Evolutionary conservation across 2,888 invertebrate species (phyloP).

Genomic region (Patella ulyssiponensis): DNA sequence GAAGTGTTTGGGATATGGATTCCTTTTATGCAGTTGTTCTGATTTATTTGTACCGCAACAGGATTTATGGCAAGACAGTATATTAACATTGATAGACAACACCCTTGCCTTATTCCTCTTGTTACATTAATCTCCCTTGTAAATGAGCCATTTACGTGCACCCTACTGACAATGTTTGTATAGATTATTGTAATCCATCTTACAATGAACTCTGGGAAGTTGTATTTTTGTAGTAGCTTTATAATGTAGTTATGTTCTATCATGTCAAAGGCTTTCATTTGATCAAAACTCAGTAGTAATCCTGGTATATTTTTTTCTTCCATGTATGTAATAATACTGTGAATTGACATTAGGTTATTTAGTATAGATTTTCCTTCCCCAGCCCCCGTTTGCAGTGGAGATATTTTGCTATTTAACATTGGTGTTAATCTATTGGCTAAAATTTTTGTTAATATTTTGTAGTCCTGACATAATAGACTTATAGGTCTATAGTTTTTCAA

Average conservation of each 20-base stretch:
- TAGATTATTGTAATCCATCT: background rate
- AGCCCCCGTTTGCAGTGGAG: no score
- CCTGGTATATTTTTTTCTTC: background rate
- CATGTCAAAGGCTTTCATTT: background rate
- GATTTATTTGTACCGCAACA: background rate
- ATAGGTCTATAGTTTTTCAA: no score
- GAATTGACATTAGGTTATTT: slow-evolving; percentile 1
- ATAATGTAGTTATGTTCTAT: background rate
- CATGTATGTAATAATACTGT: background rate
- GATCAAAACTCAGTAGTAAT: background rate
- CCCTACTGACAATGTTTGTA: background rate
- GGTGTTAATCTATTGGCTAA: no score
- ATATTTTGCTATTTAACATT: no score
- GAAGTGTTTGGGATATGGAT: background rate
- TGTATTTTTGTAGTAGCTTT: background rate
- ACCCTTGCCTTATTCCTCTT: background rate
- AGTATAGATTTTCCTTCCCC: background rate
- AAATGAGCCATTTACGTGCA: background rate
- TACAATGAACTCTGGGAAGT: background rate
- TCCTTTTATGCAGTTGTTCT: background rate
- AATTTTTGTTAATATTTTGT: no score
- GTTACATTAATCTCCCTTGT: background rate
- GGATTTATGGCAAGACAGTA: background rate
- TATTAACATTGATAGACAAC: background rate
- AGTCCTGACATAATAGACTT: no score